phyloP scores from a whole-genome alignment of 2,888 invertebrate genomes.

The Strigamia maritima region DNA sequence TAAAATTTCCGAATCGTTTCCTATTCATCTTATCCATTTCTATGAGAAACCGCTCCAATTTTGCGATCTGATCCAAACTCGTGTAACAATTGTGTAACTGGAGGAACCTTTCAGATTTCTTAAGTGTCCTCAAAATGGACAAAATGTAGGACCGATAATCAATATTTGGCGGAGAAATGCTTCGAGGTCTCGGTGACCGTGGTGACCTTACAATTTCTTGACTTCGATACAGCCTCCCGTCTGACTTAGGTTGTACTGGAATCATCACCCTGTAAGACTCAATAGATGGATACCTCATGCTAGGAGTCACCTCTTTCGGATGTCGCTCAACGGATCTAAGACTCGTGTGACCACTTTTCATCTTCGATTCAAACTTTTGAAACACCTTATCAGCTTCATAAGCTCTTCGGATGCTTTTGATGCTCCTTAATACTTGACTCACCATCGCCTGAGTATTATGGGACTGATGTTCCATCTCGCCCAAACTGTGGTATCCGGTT shows the following conservation, averaged over 20 bases:
- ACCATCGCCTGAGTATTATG: slow-evolving; percentile 38
- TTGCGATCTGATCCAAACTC: slow-evolving; percentile 77
- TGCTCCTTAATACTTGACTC: slow-evolving; percentile 41
- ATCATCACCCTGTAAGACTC: background rate
- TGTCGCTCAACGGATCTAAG: background rate
- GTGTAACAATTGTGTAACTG: slow-evolving; percentile 81
- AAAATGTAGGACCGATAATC: slow-evolving; percentile 64
- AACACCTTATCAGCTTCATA: slow-evolving; percentile 40
- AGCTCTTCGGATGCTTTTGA: slow-evolving; percentile 37
- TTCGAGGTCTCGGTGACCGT: background rate
- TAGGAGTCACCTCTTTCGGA: background rate
- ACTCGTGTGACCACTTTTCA: background rate
- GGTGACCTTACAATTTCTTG: background rate
- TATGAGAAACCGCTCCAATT: slow-evolving; percentile 60
- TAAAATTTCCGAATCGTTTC: background rate
- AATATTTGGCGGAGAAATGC: slow-evolving; percentile 19
- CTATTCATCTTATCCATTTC: background rate
- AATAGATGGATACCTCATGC: background rate
- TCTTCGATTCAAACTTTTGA: slow-evolving; percentile 34
- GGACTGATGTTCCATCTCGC: background rate
- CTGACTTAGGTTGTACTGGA: background rate
- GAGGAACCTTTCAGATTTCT: slow-evolving; percentile 73
- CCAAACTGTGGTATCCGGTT: slow-evolving; percentile 19
- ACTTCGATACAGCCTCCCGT: background rate
- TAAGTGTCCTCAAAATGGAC: slow-evolving; percentile 63